A percentile compares a stretch with the other conserved stretches of the same genome.
Evolutionary conservation across 1,140 invertebrate genomes (phyloP).

Genomic region (Notospermus geniculatus): DNA sequence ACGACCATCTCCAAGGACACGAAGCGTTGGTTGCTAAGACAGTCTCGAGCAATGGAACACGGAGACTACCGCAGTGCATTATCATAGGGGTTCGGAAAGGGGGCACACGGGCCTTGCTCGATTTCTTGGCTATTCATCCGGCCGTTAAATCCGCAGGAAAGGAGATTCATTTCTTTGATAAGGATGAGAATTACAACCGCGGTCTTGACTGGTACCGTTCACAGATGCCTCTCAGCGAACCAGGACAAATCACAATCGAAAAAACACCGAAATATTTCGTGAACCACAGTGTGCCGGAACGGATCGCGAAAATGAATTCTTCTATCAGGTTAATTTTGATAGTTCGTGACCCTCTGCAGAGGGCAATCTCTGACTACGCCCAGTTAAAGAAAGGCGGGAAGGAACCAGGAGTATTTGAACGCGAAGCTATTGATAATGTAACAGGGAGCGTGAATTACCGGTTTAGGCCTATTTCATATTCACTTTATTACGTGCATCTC

Average conservation of each 20-base stretch:
- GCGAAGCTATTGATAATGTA: constrained; percentile 35
- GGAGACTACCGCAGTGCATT: constrained; percentile 41
- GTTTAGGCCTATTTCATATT: constrained; percentile 46
- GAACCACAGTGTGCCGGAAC: constrained; percentile 69
- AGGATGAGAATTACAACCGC: constrained; percentile 48
- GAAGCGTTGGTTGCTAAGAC: too few relatives aligned
- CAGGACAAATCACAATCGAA: constrained; percentile 57
- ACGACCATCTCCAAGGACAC: too few relatives aligned
- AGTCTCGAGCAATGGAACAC: neutral
- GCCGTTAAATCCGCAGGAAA: constrained; percentile 41
- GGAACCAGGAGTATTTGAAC: constrained; percentile 40
- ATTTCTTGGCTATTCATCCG: constrained; percentile 55
- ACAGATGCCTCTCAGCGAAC: constrained; percentile 46
- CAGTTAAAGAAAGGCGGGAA: constrained; percentile 60
- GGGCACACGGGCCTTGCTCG: constrained; percentile 56
- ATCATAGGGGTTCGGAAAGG: constrained; percentile 58
- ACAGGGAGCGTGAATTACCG: constrained; percentile 39
- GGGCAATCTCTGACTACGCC: constrained; percentile 89
- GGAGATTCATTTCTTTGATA: constrained; percentile 60
- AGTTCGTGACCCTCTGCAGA: constrained; percentile 84
- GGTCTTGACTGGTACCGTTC: constrained; percentile 58
- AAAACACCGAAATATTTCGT: constrained; percentile 62
- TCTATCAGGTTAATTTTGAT: constrained; percentile 82
- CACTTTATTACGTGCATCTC: constrained; percentile 52
- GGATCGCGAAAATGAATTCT: constrained; percentile 84